These are phyloP conservation scores for Synanthedon myopaeformis DNA, from an alignment of 2,888 invertebrate genomes.

Conservation along the genomic window DNA sequence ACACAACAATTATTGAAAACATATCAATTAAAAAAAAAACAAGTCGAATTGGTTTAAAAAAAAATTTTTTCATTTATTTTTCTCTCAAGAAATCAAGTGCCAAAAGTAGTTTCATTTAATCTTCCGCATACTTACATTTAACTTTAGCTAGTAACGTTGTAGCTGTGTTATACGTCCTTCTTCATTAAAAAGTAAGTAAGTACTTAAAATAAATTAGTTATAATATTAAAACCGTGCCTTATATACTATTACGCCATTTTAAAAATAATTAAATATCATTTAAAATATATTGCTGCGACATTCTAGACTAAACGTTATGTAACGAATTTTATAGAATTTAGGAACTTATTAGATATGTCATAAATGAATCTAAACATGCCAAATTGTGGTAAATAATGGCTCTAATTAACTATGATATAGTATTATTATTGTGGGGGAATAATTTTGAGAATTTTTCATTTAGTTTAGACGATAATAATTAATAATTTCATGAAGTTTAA, in stretches of 20 bases:
- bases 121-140: slow-evolving; percentile 7
- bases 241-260: slow-evolving; percentile 64
- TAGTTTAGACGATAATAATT: background rate
- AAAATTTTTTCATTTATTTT: background rate
- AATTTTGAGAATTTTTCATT: background rate
- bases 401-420: no score
- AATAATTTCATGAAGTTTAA: background rate
- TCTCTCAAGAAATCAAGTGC: slow-evolving; percentile 21
- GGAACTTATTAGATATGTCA: slow-evolving; percentile 1
- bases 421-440: no score
- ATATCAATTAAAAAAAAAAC: slow-evolving; percentile 30
- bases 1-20: slow-evolving; percentile 37
- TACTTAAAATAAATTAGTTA: slow-evolving; percentile 32
- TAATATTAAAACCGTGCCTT: slow-evolving; percentile 63
- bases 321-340: slow-evolving; percentile 26
- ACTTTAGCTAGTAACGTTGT: slow-evolving; percentile 19
- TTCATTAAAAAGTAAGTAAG: slow-evolving; percentile 28
- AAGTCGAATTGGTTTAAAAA: background rate
- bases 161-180: slow-evolving; percentile 60
- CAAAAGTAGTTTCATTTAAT: slow-evolving; percentile 17
- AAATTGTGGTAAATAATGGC: background rate
- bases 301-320: slow-evolving; percentile 17
- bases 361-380: background rate
- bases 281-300: slow-evolving; percentile 47
- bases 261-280: slow-evolving; percentile 53